Evolutionary conservation across 2,888 invertebrate species (phyloP).

Genomic region (Drosophila lacicola): DNA sequence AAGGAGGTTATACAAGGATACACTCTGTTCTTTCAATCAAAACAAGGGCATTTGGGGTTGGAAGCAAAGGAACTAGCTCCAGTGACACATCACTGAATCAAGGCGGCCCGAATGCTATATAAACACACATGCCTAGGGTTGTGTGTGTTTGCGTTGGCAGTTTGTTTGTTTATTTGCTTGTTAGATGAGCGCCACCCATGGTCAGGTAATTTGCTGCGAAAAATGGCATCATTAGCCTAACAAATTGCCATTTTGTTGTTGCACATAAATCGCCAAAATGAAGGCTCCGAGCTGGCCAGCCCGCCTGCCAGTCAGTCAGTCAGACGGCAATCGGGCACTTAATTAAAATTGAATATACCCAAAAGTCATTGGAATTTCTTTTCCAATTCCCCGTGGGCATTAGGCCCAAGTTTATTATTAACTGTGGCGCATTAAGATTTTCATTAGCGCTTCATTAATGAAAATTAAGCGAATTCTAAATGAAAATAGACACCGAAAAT

Average conservation of each 20-base stretch:
- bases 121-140: constrained; percentile 20
- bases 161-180: constrained; percentile 59
- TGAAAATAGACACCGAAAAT: constrained; percentile 66
- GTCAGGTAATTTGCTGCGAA: constrained; percentile 74
- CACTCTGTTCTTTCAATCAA: background rate
- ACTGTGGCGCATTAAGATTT: constrained; percentile 56
- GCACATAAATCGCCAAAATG: constrained; percentile 60
- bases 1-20: too few species aligned
- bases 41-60: too few species aligned
- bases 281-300: constrained; percentile 13
- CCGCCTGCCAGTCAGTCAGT: background rate
- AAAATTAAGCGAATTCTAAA: constrained; percentile 68
- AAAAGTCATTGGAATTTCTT: constrained; percentile 50
- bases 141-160: constrained; percentile 25
- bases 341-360: constrained; percentile 74
- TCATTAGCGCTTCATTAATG: constrained; percentile 68
- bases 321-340: constrained; percentile 33
- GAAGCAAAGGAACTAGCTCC: constrained; percentile 13
- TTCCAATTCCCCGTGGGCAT: constrained; percentile 7
- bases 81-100: constrained; percentile 3
- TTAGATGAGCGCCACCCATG: constrained; percentile 44
- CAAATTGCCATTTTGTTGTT: constrained; percentile 71
- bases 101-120: constrained; percentile 12
- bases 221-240: constrained; percentile 75
- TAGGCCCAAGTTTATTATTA: constrained; percentile 24